phyloP scores from a whole-genome alignment of 2,113 vertebrate species.

The Girardinichthys multiradiatus region DNA sequence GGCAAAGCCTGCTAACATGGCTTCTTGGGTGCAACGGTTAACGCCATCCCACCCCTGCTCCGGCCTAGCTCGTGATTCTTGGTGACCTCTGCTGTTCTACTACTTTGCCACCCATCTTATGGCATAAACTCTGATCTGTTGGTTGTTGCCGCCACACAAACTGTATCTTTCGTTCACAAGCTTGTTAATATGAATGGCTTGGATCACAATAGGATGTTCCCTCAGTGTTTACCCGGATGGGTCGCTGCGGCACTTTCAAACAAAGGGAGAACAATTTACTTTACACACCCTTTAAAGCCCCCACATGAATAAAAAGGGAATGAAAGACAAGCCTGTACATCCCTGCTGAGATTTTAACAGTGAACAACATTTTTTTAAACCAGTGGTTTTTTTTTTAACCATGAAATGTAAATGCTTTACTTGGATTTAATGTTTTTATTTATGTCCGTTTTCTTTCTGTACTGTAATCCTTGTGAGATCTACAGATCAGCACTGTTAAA shows the following conservation, averaged over 20 bases:
- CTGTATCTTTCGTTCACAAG: background rate
- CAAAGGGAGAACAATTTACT: slow-evolving; percentile 35
- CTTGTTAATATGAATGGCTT: slow-evolving; percentile 26
- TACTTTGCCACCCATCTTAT: background rate
- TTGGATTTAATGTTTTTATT: background rate
- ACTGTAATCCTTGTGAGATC: slow-evolving; percentile 14
- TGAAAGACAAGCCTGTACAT: slow-evolving; percentile 53
- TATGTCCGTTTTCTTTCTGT: background rate
- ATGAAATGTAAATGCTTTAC: slow-evolving; percentile 4
- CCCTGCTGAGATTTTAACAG: slow-evolving; percentile 38
- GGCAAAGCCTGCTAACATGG: slow-evolving; percentile 19
- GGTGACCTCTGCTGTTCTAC: slow-evolving; percentile 11
- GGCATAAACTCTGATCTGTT: background rate
- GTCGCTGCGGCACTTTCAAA: slow-evolving; percentile 22
- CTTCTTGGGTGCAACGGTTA: slow-evolving; percentile 23
- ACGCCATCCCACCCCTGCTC: slow-evolving; percentile 16
- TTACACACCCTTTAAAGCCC: background rate
- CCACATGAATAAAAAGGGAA: slow-evolving; percentile 3
- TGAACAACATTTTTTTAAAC: no score
- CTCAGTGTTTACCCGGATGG: slow-evolving; percentile 37
- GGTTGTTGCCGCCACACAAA: background rate
- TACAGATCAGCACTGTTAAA: slow-evolving; percentile 1
- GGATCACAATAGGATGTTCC: slow-evolving; percentile 44
- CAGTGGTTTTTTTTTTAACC: background rate
- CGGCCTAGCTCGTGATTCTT: slow-evolving; percentile 1